Conservation (phyloP, 2,113 vertebrate genomes). For the Tachysurus fulvidraco region DNA sequence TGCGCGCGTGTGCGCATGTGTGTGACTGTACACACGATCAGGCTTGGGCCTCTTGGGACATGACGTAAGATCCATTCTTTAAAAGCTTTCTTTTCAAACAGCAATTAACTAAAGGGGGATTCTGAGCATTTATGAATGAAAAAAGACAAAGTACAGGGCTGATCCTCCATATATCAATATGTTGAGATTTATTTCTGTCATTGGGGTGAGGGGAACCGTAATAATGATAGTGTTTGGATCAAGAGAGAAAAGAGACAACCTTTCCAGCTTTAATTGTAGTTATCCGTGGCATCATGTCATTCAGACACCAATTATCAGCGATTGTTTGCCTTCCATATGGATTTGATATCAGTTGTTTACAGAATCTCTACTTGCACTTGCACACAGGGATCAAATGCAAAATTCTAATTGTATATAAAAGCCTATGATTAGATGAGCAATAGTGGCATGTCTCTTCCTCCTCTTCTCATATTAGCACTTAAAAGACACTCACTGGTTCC, state of each 20-base stretch:
- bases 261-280: neutral
- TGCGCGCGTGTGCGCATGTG: neutral
- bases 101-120: slow-evolving; percentile 73
- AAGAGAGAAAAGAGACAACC: neutral
- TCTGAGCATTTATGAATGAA: slow-evolving; percentile 74
- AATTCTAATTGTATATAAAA: neutral
- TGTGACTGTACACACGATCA: slow-evolving; percentile 58
- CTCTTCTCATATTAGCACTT: neutral
- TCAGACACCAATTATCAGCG: neutral
- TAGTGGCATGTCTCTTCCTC: neutral
- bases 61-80: slow-evolving; percentile 65
- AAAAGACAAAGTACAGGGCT: slow-evolving; percentile 33
- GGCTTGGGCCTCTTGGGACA: neutral
- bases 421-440: neutral
- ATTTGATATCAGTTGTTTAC: neutral
- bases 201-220: slow-evolving; percentile 23
- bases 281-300: neutral
- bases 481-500: neutral
- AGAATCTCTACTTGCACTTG: neutral
- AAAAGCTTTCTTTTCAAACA: slow-evolving; percentile 44
- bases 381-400: neutral
- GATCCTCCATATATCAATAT: neutral
- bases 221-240: slow-evolving; percentile 15
- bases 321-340: neutral
- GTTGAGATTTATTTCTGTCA: slow-evolving; percentile 48